Evolutionary conservation across 2,113 vertebrate genomes (phyloP).

Genomic region (Geothlypis trichas): DNA sequence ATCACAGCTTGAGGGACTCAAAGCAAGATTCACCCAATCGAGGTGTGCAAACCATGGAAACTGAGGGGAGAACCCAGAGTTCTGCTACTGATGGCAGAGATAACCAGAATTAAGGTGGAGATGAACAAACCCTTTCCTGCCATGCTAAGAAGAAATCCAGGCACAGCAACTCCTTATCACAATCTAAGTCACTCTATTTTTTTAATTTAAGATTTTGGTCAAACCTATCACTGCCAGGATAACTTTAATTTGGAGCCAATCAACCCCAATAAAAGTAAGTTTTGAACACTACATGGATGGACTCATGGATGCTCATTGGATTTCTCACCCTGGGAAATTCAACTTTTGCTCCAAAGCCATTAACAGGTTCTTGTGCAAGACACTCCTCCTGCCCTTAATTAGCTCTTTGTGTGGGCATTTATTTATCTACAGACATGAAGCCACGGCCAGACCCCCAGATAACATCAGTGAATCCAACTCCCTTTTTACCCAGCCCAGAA

Average conservation of each 20-base stretch:
- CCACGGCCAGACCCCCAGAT: neutral
- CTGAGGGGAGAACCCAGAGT: neutral
- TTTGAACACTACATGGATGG: neutral
- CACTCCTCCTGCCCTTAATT: neutral
- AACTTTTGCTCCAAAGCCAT: neutral
- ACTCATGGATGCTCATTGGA: neutral
- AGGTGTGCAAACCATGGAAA: neutral
- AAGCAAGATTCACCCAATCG: neutral
- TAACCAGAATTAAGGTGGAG: neutral
- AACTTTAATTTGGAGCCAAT: neutral
- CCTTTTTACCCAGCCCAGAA: neutral
- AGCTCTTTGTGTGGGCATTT: conserved; percentile 22
- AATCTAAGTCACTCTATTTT: neutral
- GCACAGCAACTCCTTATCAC: neutral
- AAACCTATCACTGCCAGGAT: neutral
- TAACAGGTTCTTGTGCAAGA: neutral
- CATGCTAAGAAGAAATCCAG: neutral
- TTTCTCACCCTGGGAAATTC: neutral
- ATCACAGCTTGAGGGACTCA: neutral
- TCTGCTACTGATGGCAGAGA: neutral
- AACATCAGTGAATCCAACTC: neutral
- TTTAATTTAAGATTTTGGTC: neutral
- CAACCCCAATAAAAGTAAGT: neutral
- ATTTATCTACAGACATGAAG: neutral
- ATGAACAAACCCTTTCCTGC: neutral